Base-by-base conservation (phyloP, 2,797 vertebrate genomes). In the Pteropus rufus region DNA sequence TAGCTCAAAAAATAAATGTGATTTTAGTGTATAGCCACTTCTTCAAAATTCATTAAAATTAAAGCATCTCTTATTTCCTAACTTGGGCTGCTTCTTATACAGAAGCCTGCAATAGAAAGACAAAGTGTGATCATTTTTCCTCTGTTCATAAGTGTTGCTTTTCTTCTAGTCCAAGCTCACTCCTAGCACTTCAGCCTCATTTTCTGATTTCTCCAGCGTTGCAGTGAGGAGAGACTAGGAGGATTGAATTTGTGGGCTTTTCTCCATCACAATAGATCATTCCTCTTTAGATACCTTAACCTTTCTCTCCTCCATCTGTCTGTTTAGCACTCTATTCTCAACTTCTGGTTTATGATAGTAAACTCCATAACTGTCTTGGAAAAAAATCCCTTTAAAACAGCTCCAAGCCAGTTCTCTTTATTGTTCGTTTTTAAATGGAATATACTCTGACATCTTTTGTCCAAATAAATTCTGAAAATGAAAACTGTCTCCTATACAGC, bases 181-280 rank as follows among this genome's bases (percentile, higher is more conserved):
- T 92, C 15, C 3, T 64, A 12, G 6, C 41, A 64, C 0, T 62
- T 86, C 10, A 64, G 1, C 1, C 9, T 79, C 52, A 24, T n/a
- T 39, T 94, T 79, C 58, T 87, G 79, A 72, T 89, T 93, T 94
- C 77, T 96, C 34, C 3, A n/a, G 44, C 16, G 49, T 82, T 82
- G 65, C 12, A n/a, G 2, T 39, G 16, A 70, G 21, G 14, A 41
- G 15, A 0, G 24, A 44, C 5, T 39, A 10, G 14, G 18, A 73
- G 3, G 9, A 4, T 82, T 73, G 41, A 46, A 77, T 89, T 36
- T 62, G 7, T 64, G 23, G 23, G 9, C 29, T 88, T 69, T 67
- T 88, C 18, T 41, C 3, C 23, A 15, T 81, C 41, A 23, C 9
- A 36, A 29, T n/a, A 46, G n/a, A 8, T 21, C 1, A 5, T 56